phyloP scores from a whole-genome alignment of 2,888 invertebrate species.

The Chloroclysta siterata region DNA sequence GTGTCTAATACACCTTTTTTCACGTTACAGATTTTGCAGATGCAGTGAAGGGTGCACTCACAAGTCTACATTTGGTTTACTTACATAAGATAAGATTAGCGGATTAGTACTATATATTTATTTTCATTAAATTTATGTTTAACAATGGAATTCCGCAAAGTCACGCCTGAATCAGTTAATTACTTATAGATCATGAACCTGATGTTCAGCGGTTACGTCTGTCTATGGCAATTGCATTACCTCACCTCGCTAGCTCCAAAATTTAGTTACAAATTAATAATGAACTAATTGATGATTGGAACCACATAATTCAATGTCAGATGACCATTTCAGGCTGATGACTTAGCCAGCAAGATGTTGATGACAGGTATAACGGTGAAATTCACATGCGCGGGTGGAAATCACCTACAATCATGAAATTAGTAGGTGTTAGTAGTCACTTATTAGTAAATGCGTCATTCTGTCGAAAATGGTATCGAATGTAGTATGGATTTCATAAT shows the following conservation, averaged over 20 bases:
- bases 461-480: slow-evolving; percentile 22
- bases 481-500: slow-evolving; percentile 29
- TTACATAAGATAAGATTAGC: too few relatives aligned
- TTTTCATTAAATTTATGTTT: too few relatives aligned
- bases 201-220: too few relatives aligned
- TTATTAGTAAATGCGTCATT: slow-evolving; percentile 36
- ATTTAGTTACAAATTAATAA: not conserved
- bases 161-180: too few relatives aligned
- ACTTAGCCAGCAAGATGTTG: not conserved
- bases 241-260: not conserved
- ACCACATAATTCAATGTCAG: slow-evolving; percentile 1
- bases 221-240: too few relatives aligned
- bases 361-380: slow-evolving; percentile 20
- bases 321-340: not conserved
- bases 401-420: slow-evolving; percentile 27
- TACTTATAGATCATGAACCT: too few relatives aligned
- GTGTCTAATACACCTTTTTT: too few relatives aligned
- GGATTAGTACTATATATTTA: too few relatives aligned
- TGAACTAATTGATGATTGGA: not conserved
- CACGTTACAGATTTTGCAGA: too few relatives aligned
- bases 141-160: too few relatives aligned
- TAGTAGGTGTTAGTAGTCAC: slow-evolving; percentile 33
- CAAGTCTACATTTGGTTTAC: too few relatives aligned
- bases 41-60: too few relatives aligned
- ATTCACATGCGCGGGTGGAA: slow-evolving; percentile 31